Conservation (phyloP, 2,888 invertebrate genomes). For the Achlya flavicornis region DNA sequence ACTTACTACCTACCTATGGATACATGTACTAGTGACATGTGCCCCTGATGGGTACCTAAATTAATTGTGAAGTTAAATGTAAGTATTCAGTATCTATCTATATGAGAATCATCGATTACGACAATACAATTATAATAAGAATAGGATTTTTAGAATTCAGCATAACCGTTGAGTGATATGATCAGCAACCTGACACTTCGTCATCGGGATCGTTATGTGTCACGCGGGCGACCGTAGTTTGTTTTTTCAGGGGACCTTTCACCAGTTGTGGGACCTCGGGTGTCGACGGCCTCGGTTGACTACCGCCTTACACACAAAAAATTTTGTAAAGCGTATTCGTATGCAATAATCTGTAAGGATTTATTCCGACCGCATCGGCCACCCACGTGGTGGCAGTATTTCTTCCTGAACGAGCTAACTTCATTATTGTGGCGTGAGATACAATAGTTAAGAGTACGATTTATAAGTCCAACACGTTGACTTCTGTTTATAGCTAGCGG, state of each 20-base stretch:
- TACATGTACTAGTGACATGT: background rate
- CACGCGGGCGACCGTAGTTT: slow-evolving; percentile 48
- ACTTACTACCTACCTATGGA: background rate
- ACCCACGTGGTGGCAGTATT: slow-evolving; percentile 81
- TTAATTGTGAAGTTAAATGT: background rate
- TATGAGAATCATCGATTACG: too few species aligned
- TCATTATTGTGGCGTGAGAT: slow-evolving; percentile 84
- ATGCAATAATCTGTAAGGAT: slow-evolving; percentile 78
- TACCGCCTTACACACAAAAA: slow-evolving; percentile 72
- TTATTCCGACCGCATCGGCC: slow-evolving; percentile 71
- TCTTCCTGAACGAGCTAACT: slow-evolving; percentile 83
- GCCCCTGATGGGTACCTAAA: background rate
- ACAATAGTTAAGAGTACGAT: slow-evolving; percentile 84
- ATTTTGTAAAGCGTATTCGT: slow-evolving; percentile 66
- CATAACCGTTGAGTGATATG: slow-evolving; percentile 13
- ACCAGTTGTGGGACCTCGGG: slow-evolving; percentile 60
- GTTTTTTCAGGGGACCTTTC: slow-evolving; percentile 76
- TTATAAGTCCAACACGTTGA: slow-evolving; percentile 84
- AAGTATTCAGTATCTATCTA: too few species aligned
- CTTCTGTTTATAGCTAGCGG: slow-evolving; percentile 83
- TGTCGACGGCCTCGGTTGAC: slow-evolving; percentile 56
- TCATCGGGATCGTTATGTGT: slow-evolving; percentile 25
- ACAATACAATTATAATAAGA: too few species aligned
- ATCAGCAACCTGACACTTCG: slow-evolving; percentile 49
- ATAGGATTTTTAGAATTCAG: background rate